phyloP scores from a whole-genome alignment of 2,113 vertebrate genomes.

The Pomatostomus ruficeps region DNA sequence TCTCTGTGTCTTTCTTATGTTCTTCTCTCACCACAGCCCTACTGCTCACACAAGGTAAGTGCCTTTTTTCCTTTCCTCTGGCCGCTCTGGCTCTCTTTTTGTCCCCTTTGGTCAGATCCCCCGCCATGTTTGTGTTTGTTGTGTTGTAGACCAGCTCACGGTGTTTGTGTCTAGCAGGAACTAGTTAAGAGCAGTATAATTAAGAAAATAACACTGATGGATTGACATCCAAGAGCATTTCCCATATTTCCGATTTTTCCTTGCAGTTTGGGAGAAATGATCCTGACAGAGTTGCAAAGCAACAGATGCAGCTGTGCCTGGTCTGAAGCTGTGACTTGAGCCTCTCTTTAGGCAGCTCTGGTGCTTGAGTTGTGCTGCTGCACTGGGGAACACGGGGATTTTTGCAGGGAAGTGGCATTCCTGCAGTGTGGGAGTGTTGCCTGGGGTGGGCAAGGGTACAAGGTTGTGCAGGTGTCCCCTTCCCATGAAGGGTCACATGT shows the following conservation, averaged over 20 bases:
- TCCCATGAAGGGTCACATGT: not conserved
- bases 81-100: conserved; percentile 21
- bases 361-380: not conserved
- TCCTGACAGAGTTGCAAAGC: not conserved
- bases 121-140: not conserved
- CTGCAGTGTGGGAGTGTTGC: not conserved
- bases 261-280: not conserved
- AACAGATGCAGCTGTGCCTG: not conserved
- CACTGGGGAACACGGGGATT: not conserved
- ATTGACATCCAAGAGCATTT: not conserved
- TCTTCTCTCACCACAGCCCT: conserved; percentile 69
- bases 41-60: conserved; percentile 79
- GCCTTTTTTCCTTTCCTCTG: conserved; percentile 28
- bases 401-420: not conserved
- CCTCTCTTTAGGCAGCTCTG: not conserved
- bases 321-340: rapidly evolving
- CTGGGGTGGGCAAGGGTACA: not conserved
- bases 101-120: not conserved
- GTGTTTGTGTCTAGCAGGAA: not conserved
- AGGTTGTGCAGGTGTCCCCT: not conserved
- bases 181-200: not conserved
- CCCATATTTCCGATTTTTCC: not conserved
- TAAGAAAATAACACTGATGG: not conserved
- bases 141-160: not conserved
- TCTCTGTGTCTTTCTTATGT: conserved; percentile 41